Evolutionary conservation across 1,140 invertebrate genomes (phyloP).

Genomic region (Mamestra configurata): DNA sequence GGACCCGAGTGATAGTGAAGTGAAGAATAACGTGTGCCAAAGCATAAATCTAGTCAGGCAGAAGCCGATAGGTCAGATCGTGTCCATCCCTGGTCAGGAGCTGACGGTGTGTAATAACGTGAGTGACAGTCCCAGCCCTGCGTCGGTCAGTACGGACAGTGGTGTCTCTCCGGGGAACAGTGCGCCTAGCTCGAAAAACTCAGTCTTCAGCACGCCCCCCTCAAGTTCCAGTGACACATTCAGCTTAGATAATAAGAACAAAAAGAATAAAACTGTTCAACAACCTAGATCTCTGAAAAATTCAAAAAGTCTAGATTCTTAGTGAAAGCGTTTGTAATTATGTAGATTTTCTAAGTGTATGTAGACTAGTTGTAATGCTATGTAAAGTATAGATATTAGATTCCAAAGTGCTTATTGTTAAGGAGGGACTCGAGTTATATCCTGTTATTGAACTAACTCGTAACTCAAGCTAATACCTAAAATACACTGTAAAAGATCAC

Average conservation of each 20-base stretch:
- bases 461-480: background rate
- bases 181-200: conserved; percentile 75
- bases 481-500: background rate
- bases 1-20: conserved; percentile 75
- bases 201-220: conserved; percentile 71
- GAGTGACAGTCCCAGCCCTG: conserved; percentile 79
- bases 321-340: conserved; percentile 85
- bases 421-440: conserved; percentile 12
- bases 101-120: conserved; percentile 83
- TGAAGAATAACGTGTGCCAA: conserved; percentile 85
- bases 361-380: conserved; percentile 77
- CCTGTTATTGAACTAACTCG: background rate
- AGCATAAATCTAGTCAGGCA: conserved; percentile 86
- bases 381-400: conserved; percentile 82
- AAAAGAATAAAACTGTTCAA: conserved; percentile 75
- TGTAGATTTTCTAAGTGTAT: conserved; percentile 88
- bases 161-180: conserved; percentile 81
- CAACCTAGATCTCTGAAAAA: conserved; percentile 80
- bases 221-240: conserved; percentile 64
- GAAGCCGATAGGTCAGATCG: conserved; percentile 86
- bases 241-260: conserved; percentile 73
- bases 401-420: conserved; percentile 81
- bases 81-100: conserved; percentile 82
- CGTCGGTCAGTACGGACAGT: conserved; percentile 79
- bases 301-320: conserved; percentile 86